Conservation (phyloP, 2,113 vertebrate genomes). For the Trogon melanurus region DNA sequence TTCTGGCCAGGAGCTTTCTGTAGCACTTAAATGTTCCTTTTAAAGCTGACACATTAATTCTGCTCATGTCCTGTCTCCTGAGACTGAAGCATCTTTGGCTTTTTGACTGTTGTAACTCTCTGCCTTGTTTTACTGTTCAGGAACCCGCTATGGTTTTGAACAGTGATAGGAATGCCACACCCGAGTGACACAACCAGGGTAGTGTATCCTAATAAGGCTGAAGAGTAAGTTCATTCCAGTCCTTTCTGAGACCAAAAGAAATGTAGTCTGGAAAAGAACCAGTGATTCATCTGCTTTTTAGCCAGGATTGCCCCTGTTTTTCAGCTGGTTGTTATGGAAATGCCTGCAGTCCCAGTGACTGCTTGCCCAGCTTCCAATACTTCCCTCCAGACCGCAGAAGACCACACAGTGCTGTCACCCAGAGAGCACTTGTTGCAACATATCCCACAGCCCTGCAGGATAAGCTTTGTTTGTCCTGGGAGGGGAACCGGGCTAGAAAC, state of each 20-base stretch:
- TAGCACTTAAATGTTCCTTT: neutral
- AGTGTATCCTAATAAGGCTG: neutral
- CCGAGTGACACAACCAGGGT: neutral
- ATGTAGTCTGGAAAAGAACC: neutral
- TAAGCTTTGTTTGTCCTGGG: neutral
- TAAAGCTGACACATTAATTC: neutral
- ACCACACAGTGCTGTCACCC: neutral
- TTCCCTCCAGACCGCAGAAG: neutral
- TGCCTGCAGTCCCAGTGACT: accelerated
- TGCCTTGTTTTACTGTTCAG: neutral
- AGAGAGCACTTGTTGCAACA: accelerated
- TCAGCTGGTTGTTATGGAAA: neutral
- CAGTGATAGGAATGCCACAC: neutral
- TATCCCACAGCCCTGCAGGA: accelerated
- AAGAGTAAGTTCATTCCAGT: neutral
- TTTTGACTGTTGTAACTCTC: neutral
- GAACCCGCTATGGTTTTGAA: neutral
- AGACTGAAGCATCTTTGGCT: neutral
- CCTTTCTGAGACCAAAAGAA: neutral
- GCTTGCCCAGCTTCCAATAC: neutral
- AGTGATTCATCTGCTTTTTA: neutral
- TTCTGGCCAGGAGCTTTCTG: neutral
- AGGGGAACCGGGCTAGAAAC: neutral
- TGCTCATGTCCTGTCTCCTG: neutral
- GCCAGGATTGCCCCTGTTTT: neutral